These are phyloP conservation scores for Drosophila silvestris DNA, from an alignment of 2,888 invertebrate species.

Conservation along the genomic window DNA sequence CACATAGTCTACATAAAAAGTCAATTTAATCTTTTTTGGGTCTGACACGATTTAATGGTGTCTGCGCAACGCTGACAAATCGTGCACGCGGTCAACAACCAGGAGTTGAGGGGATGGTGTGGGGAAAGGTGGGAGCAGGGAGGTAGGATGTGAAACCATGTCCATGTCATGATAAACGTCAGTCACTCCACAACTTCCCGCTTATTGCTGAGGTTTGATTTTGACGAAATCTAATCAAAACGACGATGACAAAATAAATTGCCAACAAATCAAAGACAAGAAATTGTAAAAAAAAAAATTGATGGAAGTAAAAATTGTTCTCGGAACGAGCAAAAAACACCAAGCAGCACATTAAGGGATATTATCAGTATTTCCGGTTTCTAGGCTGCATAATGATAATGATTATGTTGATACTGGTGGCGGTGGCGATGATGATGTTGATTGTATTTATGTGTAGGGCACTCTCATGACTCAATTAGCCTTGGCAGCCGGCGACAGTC, in stretches of 20 bases:
- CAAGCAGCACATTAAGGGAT: constrained; percentile 19
- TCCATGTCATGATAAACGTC: constrained; percentile 69
- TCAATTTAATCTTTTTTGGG: constrained; percentile 68
- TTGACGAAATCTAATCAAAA: constrained; percentile 70
- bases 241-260: constrained; percentile 73
- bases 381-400: constrained; percentile 20
- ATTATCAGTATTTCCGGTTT: constrained; percentile 22
- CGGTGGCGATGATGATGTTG: constrained; percentile 19
- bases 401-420: constrained; percentile 6
- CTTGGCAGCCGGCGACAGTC: constrained; percentile 38
- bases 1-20: constrained; percentile 77
- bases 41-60: constrained; percentile 67
- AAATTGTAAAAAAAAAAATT: constrained; percentile 38
- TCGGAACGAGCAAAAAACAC: not conserved
- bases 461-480: constrained; percentile 54
- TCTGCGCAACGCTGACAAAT: constrained; percentile 69
- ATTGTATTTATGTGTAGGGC: constrained; percentile 24
- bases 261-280: constrained; percentile 63
- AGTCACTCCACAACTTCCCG: constrained; percentile 50
- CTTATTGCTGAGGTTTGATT: constrained; percentile 40
- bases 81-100: constrained; percentile 61
- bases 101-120: not conserved
- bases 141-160: constrained; percentile 16
- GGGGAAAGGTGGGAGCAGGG: not conserved
- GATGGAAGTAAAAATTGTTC: not conserved